Conservation (phyloP, 2,888 invertebrate genomes). For the Silvanus unidentatus region DNA sequence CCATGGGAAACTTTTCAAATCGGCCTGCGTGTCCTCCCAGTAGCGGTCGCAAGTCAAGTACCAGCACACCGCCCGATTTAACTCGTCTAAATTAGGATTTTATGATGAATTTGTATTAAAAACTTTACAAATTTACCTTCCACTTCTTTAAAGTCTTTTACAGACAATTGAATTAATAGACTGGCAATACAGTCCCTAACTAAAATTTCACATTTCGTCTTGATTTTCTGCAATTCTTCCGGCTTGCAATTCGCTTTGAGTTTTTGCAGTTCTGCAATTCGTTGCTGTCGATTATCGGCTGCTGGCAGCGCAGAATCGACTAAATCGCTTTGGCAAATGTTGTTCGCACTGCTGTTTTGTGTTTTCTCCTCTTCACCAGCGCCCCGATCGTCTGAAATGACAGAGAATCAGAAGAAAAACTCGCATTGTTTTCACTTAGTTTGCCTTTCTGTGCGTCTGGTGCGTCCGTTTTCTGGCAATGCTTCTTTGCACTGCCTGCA, state of each 20-base stretch:
- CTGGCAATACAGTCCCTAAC: constrained; percentile 80
- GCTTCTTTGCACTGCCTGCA: constrained; percentile 23
- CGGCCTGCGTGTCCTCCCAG: constrained; percentile 77
- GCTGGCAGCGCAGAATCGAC: constrained; percentile 67
- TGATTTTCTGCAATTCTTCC: constrained; percentile 69
- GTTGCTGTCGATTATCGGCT: constrained; percentile 60
- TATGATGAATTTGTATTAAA: not conserved
- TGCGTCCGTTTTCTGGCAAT: constrained; percentile 40
- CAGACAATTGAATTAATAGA: constrained; percentile 69
- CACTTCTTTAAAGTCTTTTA: constrained; percentile 79
- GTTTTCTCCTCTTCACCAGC: constrained; percentile 38
- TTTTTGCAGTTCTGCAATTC: constrained; percentile 64
- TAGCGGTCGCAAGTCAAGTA: constrained; percentile 87
- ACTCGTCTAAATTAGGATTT: constrained; percentile 59
- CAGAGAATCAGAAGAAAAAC: not conserved
- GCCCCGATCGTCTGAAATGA: constrained; percentile 28
- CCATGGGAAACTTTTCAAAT: constrained; percentile 76
- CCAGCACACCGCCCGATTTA: constrained; percentile 86
- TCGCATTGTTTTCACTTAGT: too few species aligned
- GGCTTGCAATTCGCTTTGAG: constrained; percentile 75
- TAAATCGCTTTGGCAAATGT: constrained; percentile 56
- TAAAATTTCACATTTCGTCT: constrained; percentile 53
- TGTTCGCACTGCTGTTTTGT: constrained; percentile 37
- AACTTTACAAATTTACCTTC: constrained; percentile 56
- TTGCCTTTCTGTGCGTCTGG: constrained; percentile 29